phyloP scores from a whole-genome alignment of 2,113 vertebrate genomes.

The Cheirogaleus medius region DNA sequence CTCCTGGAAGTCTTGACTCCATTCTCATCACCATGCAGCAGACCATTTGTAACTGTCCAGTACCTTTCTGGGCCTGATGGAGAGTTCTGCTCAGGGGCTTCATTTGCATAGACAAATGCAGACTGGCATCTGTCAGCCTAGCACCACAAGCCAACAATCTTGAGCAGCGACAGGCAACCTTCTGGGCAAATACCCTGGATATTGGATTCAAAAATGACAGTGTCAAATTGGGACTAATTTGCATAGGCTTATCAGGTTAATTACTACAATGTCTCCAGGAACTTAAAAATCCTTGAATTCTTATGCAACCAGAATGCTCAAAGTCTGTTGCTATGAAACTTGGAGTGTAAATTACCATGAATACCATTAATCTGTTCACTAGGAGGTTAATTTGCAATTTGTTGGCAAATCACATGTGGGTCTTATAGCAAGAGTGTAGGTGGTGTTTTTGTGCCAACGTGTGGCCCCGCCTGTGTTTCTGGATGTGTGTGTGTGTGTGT shows the following conservation, averaged over 20 bases:
- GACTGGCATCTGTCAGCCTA: constrained; percentile 72
- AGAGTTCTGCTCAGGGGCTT: constrained; percentile 55
- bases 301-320: constrained; percentile 76
- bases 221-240: constrained; percentile 78
- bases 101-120: constrained; percentile 71
- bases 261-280: constrained; percentile 77
- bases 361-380: constrained; percentile 81
- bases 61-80: constrained; percentile 47
- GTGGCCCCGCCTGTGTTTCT: constrained; percentile 55
- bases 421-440: constrained; percentile 77
- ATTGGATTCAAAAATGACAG: constrained; percentile 73
- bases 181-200: constrained; percentile 66
- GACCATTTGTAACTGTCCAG: constrained; percentile 61
- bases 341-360: constrained; percentile 77
- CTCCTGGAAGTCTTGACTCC: constrained; percentile 11
- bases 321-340: constrained; percentile 81
- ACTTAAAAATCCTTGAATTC: constrained; percentile 79
- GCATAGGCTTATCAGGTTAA: constrained; percentile 78
- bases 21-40: constrained; percentile 16
- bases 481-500: neutral
- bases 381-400: constrained; percentile 81
- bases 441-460: constrained; percentile 66
- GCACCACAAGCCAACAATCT: constrained; percentile 65
- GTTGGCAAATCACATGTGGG: constrained; percentile 79
- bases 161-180: constrained; percentile 25